phyloP scores from a whole-genome alignment of 1,140 invertebrate genomes.

The Dufourea novaeangliae region DNA sequence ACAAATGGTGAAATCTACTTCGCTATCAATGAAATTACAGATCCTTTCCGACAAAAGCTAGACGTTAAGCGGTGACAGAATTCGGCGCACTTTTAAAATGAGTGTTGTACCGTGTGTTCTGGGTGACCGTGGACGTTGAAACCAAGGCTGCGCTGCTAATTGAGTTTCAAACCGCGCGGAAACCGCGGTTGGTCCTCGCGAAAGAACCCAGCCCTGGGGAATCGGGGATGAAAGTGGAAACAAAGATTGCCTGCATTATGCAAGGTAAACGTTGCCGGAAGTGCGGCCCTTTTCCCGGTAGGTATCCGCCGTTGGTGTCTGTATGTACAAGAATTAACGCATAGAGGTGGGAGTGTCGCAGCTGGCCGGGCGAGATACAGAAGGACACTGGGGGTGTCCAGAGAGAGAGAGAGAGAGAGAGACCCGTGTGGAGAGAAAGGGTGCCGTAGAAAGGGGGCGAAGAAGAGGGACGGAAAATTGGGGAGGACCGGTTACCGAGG shows the following conservation, averaged over 20 bases:
- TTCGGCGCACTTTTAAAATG: too few species aligned
- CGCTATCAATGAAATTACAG: too few species aligned
- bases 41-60: too few species aligned
- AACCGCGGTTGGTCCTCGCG: neutral
- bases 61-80: too few species aligned
- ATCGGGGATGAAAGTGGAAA: constrained; percentile 48
- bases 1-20: too few species aligned
- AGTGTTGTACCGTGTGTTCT: too few species aligned
- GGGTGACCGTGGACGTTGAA: too few species aligned
- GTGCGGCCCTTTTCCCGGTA: constrained; percentile 51
- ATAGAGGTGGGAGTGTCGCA: constrained; percentile 78
- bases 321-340: constrained; percentile 77
- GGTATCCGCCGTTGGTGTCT: constrained; percentile 59
- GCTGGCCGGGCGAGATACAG: constrained; percentile 75
- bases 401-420: constrained; percentile 45
- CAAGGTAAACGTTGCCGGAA: constrained; percentile 67
- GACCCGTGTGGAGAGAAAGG: neutral
- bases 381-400: constrained; percentile 63
- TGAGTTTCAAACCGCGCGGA: neutral
- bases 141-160: neutral
- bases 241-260: constrained; percentile 66
- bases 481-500: constrained; percentile 63
- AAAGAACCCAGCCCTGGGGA: constrained; percentile 25
- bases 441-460: constrained; percentile 27
- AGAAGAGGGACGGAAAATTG: constrained; percentile 37